Conservation (phyloP, 2,797 vertebrate species). For the Lutjanus argentimaculatus region DNA sequence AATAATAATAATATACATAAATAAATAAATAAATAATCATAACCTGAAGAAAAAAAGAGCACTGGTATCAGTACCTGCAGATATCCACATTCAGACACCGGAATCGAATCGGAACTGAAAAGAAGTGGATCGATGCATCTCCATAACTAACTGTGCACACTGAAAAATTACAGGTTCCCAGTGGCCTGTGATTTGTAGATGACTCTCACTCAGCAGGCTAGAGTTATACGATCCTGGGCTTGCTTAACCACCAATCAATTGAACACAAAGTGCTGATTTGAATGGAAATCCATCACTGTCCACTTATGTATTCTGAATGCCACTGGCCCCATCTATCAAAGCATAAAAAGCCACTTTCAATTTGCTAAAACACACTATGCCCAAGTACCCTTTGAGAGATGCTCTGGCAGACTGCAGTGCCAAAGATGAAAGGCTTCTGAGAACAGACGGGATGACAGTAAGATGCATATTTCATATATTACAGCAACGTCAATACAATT, state of each 20-base stretch:
- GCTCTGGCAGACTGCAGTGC: constrained; percentile 42
- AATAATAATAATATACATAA: no score
- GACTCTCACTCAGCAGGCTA: neutral
- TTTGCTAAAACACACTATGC: constrained; percentile 68
- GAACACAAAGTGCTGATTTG: constrained; percentile 53
- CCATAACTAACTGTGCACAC: neutral
- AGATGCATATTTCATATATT: constrained; percentile 68
- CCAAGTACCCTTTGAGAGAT: constrained; percentile 34
- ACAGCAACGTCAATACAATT: constrained; percentile 42
- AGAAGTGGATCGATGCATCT: no score
- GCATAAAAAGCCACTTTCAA: constrained; percentile 65
- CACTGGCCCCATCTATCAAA: constrained; percentile 65
- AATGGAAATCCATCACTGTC: constrained; percentile 64
- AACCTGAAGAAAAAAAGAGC: no score
- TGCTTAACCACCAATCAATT: constrained; percentile 53
- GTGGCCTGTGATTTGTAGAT: neutral
- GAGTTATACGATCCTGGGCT: constrained; percentile 13
- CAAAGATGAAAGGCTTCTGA: constrained; percentile 61
- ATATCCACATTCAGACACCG: no score
- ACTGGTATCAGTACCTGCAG: no score
- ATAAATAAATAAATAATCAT: no score
- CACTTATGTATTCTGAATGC: constrained; percentile 49
- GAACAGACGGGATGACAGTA: constrained; percentile 53
- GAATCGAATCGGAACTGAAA: no score
- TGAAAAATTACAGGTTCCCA: neutral